Conservation (phyloP, 2,888 invertebrate species). For the Protophormia terraenovae region DNA sequence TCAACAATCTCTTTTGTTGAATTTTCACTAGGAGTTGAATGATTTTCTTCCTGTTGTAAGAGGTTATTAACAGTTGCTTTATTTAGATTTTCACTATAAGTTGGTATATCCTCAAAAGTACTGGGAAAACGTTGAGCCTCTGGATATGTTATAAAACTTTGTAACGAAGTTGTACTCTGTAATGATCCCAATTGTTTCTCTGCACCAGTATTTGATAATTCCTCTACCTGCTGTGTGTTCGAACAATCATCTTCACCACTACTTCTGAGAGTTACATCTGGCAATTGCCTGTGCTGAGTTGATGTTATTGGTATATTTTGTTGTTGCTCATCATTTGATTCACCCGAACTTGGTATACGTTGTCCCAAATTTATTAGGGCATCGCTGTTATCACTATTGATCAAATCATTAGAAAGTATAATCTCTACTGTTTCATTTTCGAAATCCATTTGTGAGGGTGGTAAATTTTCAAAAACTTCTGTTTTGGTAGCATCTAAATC, state of each 20-base stretch:
- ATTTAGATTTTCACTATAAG: not conserved
- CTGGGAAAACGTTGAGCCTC: constrained; percentile 55
- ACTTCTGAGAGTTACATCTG: constrained; percentile 5
- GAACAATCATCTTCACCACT: constrained; percentile 22
- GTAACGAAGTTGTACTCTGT: not conserved
- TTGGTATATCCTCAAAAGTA: constrained; percentile 13
- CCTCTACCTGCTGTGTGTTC: not conserved
- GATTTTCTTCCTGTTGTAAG: too few species aligned
- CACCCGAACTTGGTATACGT: constrained; percentile 9
- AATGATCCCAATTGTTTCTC: not conserved
- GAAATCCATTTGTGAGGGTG: constrained; percentile 41
- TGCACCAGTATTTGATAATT: not conserved
- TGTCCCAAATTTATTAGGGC: constrained; percentile 7
- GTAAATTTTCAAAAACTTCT: constrained; percentile 2
- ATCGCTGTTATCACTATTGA: not conserved
- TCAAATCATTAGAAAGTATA: not conserved
- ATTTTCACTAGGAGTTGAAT: too few species aligned
- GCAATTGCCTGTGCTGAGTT: too few species aligned
- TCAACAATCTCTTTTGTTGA: too few species aligned
- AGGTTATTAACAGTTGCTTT: too few species aligned
- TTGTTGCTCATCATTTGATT: not conserved
- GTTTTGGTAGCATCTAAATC: not conserved
- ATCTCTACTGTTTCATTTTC: not conserved
- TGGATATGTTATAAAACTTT: not conserved
- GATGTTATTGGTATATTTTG: not conserved